phyloP scores from a whole-genome alignment of 2,797 vertebrate genomes.

The Phaenicophaeus curvirostris region DNA sequence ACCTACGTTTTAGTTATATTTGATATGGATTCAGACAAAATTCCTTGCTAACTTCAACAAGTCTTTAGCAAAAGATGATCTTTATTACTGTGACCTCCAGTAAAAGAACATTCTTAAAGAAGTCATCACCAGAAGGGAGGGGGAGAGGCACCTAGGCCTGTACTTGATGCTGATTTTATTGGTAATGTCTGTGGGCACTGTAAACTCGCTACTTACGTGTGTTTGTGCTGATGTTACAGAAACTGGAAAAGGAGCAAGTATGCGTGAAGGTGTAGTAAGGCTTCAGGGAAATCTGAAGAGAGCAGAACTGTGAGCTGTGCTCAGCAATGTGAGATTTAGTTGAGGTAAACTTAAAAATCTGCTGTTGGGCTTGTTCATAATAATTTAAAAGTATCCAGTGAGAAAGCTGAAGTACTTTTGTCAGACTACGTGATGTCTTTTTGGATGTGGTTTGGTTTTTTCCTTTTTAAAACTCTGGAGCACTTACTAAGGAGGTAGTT shows the following conservation, averaged over 20 bases:
- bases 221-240: conserved; percentile 7
- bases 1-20: background rate
- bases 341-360: conserved; percentile 21
- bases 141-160: background rate
- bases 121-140: background rate
- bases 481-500: background rate
- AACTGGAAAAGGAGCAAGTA: conserved; percentile 3
- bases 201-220: conserved; percentile 19
- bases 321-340: conserved; percentile 18
- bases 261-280: background rate
- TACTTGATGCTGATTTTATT: background rate
- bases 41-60: background rate
- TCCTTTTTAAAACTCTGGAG: background rate
- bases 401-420: background rate
- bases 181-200: conserved; percentile 32
- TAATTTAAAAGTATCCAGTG: background rate
- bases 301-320: background rate
- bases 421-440: background rate
- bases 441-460: background rate
- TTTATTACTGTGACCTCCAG: background rate
- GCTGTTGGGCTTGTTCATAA: background rate
- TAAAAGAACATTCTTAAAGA: background rate
- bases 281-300: conserved; percentile 15
- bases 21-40: background rate
- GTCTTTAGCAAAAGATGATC: background rate